Conservation (phyloP, 2,113 vertebrate species). For the Ranitomeya imitator region DNA sequence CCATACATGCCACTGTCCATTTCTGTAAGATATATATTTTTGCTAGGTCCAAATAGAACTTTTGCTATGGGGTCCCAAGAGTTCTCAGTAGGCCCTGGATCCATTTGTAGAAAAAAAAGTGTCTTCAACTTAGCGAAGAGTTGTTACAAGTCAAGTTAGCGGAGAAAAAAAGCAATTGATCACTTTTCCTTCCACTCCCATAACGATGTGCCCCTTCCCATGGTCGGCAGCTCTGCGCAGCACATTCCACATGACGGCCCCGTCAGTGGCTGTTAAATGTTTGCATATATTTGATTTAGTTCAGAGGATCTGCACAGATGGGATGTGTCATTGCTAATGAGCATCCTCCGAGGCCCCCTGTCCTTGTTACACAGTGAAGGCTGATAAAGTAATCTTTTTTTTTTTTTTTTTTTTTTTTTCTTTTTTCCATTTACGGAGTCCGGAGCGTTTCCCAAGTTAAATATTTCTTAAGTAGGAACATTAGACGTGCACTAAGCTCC, state of each 20-base stretch:
- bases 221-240: not conserved
- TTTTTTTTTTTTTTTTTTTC: no score
- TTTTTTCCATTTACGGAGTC: conserved; percentile 60
- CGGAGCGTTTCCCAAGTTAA: conserved; percentile 65
- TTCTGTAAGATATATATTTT: no score
- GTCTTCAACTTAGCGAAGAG: no score
- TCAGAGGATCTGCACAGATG: conserved; percentile 51
- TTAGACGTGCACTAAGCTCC: conserved; percentile 65
- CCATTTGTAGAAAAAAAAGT: no score
- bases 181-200: not conserved
- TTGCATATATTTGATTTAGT: conserved; percentile 1
- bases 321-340: conserved; percentile 42
- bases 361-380: conserved; percentile 55
- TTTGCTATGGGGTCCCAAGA: no score
- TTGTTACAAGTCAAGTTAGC: no score
- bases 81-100: no score
- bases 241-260: not conserved
- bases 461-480: conserved; percentile 64
- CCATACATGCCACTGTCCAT: no score
- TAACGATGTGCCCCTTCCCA: not conserved
- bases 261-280: conserved; percentile 38
- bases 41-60: no score
- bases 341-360: conserved; percentile 59
- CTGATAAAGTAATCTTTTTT: conserved; percentile 37
- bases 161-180: no score